These are phyloP conservation scores for Taurulus bubalis DNA, from an alignment of 2,113 vertebrate genomes.

Conservation along the genomic window DNA sequence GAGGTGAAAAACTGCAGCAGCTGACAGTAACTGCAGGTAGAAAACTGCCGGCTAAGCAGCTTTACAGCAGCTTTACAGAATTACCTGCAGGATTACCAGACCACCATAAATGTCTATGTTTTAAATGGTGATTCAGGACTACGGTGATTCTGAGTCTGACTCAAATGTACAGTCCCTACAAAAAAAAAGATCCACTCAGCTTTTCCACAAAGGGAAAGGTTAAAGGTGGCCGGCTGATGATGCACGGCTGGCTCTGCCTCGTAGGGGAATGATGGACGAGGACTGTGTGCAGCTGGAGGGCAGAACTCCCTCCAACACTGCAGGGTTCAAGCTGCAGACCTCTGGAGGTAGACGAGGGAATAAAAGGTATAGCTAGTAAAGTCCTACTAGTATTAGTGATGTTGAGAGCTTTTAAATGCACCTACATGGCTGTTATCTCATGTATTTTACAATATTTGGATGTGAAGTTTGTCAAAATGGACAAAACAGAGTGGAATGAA, in stretches of 20 bases:
- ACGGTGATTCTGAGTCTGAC: slow-evolving; percentile 1
- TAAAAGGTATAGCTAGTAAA: too few species aligned
- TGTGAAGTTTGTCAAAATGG: too few species aligned
- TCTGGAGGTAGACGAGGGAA: neutral
- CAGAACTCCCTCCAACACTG: neutral
- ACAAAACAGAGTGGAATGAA: too few species aligned
- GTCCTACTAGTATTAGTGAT: too few species aligned
- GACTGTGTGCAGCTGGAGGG: too few species aligned
- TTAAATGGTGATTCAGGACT: slow-evolving; percentile 7
- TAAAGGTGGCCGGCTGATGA: slow-evolving; percentile 29
- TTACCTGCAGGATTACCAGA: neutral
- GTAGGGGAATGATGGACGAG: slow-evolving; percentile 45
- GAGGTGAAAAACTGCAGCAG: neutral
- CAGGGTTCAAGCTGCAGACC: neutral
- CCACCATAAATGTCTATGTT: neutral
- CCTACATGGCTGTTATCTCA: neutral
- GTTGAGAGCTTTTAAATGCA: neutral
- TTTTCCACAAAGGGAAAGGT: slow-evolving; percentile 37
- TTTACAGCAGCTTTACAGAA: neutral
- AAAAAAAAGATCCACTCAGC: slow-evolving; percentile 43
- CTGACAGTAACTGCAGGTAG: neutral
- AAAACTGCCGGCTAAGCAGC: neutral
- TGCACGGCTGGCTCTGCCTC: slow-evolving; percentile 29
- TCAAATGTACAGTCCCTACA: neutral
- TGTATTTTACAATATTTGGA: neutral